Evolutionary conservation across 2,888 invertebrate genomes (phyloP).

Genomic region (Linnaemya tessellans): DNA sequence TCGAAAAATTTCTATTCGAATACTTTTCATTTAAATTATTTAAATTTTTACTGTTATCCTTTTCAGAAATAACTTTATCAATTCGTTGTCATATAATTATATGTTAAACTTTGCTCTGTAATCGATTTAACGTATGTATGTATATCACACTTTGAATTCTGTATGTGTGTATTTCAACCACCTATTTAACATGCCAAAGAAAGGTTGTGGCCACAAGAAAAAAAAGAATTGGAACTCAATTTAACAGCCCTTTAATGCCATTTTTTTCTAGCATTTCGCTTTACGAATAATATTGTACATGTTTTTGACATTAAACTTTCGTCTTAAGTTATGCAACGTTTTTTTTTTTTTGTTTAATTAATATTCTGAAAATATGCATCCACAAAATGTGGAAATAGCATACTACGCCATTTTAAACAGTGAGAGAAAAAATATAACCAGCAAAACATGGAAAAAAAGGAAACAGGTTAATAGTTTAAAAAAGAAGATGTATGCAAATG

Average conservation of each 20-base stretch:
- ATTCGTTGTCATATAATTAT: background rate
- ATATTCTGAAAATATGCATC: slow-evolving; percentile 58
- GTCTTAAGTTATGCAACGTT: slow-evolving; percentile 51
- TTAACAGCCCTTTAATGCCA: slow-evolving; percentile 9
- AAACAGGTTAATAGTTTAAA: background rate
- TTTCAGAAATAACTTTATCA: background rate
- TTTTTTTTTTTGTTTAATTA: slow-evolving; percentile 60
- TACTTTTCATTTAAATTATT: background rate
- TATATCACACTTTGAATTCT: background rate
- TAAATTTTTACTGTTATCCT: background rate
- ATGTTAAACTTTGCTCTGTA: background rate
- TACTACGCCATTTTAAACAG: background rate
- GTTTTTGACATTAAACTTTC: slow-evolving; percentile 46
- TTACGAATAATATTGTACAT: slow-evolving; percentile 13
- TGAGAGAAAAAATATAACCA: background rate
- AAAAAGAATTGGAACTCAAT: background rate
- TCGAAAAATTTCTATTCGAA: too few species aligned
- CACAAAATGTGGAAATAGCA: slow-evolving; percentile 10
- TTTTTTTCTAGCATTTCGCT: background rate
- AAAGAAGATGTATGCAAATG: slow-evolving; percentile 4
- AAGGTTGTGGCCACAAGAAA: background rate
- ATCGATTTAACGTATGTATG: background rate
- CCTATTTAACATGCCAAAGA: slow-evolving; percentile 9
- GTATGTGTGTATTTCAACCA: background rate
- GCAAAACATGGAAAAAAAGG: background rate